Conservation (phyloP, 2,888 invertebrate genomes). For the Apamea anceps region DNA sequence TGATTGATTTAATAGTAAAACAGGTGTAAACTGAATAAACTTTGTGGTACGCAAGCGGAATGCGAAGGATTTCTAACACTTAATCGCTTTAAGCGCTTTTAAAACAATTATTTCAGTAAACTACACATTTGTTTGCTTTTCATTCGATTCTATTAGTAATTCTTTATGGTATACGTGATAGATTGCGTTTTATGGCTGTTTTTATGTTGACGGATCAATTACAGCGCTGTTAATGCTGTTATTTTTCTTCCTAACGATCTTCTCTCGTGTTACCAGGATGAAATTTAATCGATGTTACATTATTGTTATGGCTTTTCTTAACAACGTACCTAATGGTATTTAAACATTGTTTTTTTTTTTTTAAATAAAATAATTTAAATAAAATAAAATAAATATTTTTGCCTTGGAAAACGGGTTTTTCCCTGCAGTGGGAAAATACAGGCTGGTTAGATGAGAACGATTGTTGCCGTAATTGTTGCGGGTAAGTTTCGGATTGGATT, state of each 20-base stretch:
- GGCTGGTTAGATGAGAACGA: neutral
- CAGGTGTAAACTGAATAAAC: conserved; percentile 44
- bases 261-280: conserved; percentile 27
- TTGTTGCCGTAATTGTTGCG: neutral
- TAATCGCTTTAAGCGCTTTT: conserved; percentile 19
- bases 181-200: conserved; percentile 50
- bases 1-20: conserved; percentile 39
- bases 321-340: neutral
- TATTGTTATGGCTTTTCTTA: conserved; percentile 28
- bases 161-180: conserved; percentile 28
- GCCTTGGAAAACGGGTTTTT: neutral
- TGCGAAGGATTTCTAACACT: conserved; percentile 2
- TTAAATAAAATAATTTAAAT: too few species aligned
- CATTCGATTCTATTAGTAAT: conserved; percentile 26
- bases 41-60: neutral
- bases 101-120: conserved; percentile 5
- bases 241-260: conserved; percentile 49
- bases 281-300: conserved; percentile 29
- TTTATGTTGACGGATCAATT: conserved; percentile 50
- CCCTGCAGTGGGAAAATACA: neutral
- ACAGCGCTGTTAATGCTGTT: conserved; percentile 32
- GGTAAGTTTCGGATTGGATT: neutral
- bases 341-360: too few species aligned
- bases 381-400: too few species aligned
- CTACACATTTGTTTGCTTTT: conserved; percentile 30